Conservation (phyloP, 2,888 invertebrate genomes). For the Hypomecis atomaria region DNA sequence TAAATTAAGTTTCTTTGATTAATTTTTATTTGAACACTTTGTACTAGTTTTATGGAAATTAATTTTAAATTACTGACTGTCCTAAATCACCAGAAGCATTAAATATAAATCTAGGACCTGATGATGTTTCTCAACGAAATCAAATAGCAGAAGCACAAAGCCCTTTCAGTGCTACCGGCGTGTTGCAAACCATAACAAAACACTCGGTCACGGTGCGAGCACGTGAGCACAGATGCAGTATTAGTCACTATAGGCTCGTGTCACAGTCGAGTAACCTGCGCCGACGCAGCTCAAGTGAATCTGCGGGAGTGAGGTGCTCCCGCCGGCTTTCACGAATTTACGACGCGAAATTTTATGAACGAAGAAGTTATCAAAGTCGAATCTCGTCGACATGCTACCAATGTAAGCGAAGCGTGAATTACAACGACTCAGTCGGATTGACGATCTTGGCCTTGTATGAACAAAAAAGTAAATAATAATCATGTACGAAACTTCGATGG, state of each 20-base stretch:
- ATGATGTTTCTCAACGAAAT: slow-evolving; percentile 32
- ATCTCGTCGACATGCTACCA: slow-evolving; percentile 31
- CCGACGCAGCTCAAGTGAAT: slow-evolving; percentile 42
- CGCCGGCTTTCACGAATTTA: slow-evolving; percentile 31
- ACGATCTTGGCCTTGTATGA: slow-evolving; percentile 12
- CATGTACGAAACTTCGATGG: slow-evolving; percentile 15
- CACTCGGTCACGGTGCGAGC: slow-evolving; percentile 67
- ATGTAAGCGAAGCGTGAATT: slow-evolving; percentile 9
- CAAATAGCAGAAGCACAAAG: slow-evolving; percentile 37
- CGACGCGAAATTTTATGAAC: slow-evolving; percentile 15
- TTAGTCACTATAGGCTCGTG: slow-evolving; percentile 48
- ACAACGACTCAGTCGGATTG: slow-evolving; percentile 13
- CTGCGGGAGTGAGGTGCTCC: slow-evolving; percentile 28
- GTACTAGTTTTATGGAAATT: background rate
- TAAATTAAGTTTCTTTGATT: too few relatives aligned
- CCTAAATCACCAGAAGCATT: slow-evolving; percentile 25
- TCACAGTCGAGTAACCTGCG: slow-evolving; percentile 62
- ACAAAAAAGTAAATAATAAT: slow-evolving; percentile 17
- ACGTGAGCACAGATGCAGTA: slow-evolving; percentile 46
- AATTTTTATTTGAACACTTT: background rate
- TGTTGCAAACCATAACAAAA: slow-evolving; percentile 62
- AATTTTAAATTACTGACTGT: background rate
- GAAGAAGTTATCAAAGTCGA: slow-evolving; percentile 12
- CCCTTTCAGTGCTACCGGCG: slow-evolving; percentile 47
- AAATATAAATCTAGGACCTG: too few relatives aligned